These are phyloP conservation scores for Eristalinus sepulchralis DNA, from an alignment of 2,888 invertebrate genomes.

Conservation along the genomic window DNA sequence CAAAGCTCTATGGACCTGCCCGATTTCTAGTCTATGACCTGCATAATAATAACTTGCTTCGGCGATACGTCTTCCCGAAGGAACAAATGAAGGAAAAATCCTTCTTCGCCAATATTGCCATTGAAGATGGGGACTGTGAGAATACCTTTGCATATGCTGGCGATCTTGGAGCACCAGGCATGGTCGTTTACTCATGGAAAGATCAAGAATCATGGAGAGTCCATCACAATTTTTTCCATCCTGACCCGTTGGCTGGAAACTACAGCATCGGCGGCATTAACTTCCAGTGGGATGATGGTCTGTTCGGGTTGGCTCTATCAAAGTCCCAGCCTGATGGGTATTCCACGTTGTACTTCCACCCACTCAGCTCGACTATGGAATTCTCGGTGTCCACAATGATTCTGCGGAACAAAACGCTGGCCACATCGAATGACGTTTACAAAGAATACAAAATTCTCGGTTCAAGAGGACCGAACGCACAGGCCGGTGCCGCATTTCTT, in stretches of 20 bases:
- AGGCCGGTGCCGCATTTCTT: constrained; percentile 88
- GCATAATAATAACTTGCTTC: constrained; percentile 86
- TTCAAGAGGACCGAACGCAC: constrained; percentile 86
- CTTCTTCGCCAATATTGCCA: constrained; percentile 88
- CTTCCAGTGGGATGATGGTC: constrained; percentile 89
- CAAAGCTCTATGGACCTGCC: constrained; percentile 82
- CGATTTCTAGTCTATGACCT: constrained; percentile 88
- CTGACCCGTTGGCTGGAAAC: constrained; percentile 87
- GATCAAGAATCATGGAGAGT: constrained; percentile 88
- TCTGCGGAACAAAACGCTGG: constrained; percentile 84
- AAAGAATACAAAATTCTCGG: constrained; percentile 86
- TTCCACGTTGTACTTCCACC: constrained; percentile 90
- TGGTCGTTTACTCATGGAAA: constrained; percentile 90
- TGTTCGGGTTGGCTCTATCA: constrained; percentile 88
- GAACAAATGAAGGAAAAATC: constrained; percentile 86
- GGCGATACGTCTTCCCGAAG: constrained; percentile 85
- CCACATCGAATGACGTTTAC: constrained; percentile 82
- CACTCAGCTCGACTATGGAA: constrained; percentile 89
- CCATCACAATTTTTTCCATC: constrained; percentile 86
- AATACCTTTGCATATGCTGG: constrained; percentile 88
- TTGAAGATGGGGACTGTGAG: constrained; percentile 88
- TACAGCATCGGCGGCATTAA: constrained; percentile 86
- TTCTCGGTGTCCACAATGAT: constrained; percentile 88
- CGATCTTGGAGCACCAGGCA: constrained; percentile 86
- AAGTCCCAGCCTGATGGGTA: constrained; percentile 85